Percentiles rank a stretch among this genome's conserved stretches.
These are phyloP conservation scores for Apis florea DNA, from an alignment of 1,140 invertebrate genomes.

Conservation along the genomic window DNA sequence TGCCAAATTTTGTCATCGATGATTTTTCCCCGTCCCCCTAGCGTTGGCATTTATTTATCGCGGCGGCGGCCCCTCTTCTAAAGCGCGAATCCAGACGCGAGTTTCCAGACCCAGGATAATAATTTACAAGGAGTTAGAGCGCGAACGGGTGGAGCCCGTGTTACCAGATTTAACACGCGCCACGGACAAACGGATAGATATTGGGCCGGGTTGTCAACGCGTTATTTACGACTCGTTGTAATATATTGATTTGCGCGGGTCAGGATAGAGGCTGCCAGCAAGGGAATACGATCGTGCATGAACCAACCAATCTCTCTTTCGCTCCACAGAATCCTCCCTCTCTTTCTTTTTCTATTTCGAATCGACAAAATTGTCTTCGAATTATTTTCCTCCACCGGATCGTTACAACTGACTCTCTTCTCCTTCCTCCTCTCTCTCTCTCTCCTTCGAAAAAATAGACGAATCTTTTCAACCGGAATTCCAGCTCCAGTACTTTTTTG, in stretches of 20 bases:
- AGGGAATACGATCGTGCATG: not conserved
- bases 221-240: constrained; percentile 66
- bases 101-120: constrained; percentile 10
- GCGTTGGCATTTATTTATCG: constrained; percentile 1
- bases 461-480: too few relatives aligned
- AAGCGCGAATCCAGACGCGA: not conserved
- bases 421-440: too few relatives aligned
- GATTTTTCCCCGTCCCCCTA: not conserved
- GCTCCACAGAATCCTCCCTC: too few relatives aligned
- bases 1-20: too few relatives aligned
- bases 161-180: constrained; percentile 4
- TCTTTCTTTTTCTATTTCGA: not conserved
- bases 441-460: too few relatives aligned
- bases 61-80: not conserved
- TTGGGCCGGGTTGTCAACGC: constrained; percentile 65
- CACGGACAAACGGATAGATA: constrained; percentile 48
- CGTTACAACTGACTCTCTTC: too few relatives aligned
- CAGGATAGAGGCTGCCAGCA: not conserved
- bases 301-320: not conserved
- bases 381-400: too few relatives aligned
- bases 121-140: constrained; percentile 37
- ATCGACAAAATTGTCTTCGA: too few relatives aligned
- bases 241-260: constrained; percentile 63
- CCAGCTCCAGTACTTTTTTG: too few relatives aligned
- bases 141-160: not conserved